Evolutionary conservation across 2,113 vertebrate species (phyloP), one percentile per base, ranked within the genome.

Genomic region (Turdus rufiventris): DNA sequence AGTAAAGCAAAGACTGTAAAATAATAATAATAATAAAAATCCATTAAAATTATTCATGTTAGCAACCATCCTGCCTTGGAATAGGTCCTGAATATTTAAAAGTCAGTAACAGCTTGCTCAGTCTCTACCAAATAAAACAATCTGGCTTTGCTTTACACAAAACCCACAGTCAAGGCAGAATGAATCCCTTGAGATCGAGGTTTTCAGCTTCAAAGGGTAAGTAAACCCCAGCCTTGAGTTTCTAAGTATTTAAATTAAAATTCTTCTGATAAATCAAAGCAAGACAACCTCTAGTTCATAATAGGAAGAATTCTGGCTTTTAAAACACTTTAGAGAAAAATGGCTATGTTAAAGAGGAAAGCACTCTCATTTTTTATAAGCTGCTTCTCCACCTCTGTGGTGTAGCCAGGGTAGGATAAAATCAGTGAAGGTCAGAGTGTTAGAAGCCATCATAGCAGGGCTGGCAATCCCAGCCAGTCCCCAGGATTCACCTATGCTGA

Each of bases 121-220:
- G n/a, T 70, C 72, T 91, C 54, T 73, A 88, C 29, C 75, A 92
- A 88, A 90, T 83, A 80, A 93, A 95, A 85, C 92, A 94, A 76
- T 86, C 83, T 91, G 93, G 63, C 80, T 96, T 93, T 83, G 67
- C 89, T 93, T 96, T 92, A 77, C 42, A 71, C 63, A 91, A 94
- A 93, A 83, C 51, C 72, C 83, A 85, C 57, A 76, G 71, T 79
- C 51, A 79, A 70, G 56, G 88, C 76, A 92, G 61, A 95, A 95
- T 67, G 83, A 93, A 92, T 88, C 83, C 80, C 94, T 26, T 66
- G 85, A 90, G 90, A 95, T 9, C 2, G 9, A 71, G 60, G 88
- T 80, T 83, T 91, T 67, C 34, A 40, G 8, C 78, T 94, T 96
- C 85, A 93, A 83, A 93, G 92, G 26, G 6, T 29, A 90, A 88